These are phyloP conservation scores for Phyto melanocephala DNA, from an alignment of 2,888 invertebrate species.

Conservation along the genomic window DNA sequence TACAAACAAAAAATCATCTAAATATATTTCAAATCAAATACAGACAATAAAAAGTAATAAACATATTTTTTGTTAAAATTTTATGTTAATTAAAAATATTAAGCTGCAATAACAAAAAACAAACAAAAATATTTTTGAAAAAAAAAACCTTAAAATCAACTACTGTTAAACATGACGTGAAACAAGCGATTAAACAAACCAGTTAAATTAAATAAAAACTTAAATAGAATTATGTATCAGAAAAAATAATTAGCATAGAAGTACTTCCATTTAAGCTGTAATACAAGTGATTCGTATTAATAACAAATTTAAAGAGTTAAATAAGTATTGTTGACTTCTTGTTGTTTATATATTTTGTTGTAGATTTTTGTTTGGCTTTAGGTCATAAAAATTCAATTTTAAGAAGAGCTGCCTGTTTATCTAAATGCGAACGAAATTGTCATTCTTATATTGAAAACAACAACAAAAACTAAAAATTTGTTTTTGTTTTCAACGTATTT, in stretches of 20 bases:
- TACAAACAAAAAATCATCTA: conserved; percentile 51
- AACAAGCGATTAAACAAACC: conserved; percentile 30
- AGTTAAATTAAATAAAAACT: conserved; percentile 33
- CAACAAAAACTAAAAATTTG: no score
- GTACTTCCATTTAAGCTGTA: conserved; percentile 60
- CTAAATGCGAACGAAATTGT: no score
- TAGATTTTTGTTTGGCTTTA: no score
- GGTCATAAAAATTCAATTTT: no score
- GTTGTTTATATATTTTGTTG: no score
- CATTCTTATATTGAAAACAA: no score
- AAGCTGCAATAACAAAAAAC: conserved; percentile 34
- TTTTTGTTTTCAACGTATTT: no score
- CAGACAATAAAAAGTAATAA: conserved; percentile 58
- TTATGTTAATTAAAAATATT: conserved; percentile 44
- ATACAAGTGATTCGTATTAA: conserved; percentile 46
- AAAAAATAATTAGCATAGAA: conserved; percentile 20
- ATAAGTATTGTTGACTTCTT: no score
- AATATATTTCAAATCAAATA: conserved; percentile 61
- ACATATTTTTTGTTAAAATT: conserved; percentile 37
- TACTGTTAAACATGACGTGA: neutral
- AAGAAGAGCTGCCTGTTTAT: no score
- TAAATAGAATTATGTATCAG: conserved; percentile 25
- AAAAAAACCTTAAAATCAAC: neutral
- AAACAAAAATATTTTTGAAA: conserved; percentile 40
- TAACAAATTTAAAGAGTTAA: conserved; percentile 26